Base-by-base conservation (phyloP, 2,888 invertebrate genomes). In the Drosophila glabriapex region DNA sequence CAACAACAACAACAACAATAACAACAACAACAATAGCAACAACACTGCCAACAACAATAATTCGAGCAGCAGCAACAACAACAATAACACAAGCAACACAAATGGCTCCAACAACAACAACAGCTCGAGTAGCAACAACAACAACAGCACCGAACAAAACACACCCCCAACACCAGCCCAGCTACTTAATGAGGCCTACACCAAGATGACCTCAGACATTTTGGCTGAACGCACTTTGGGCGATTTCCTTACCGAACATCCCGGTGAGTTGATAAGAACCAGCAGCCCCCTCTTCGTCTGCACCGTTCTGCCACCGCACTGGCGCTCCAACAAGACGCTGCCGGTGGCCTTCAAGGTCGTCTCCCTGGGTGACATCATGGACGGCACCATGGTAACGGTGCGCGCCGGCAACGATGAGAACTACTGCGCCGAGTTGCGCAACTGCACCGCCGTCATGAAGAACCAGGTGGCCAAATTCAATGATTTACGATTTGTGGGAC, bases 391-490 rank as follows among this genome's bases (percentile, higher is more conserved):
- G 94, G 99, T 99, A 81, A 98, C 98, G 12, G 97, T 99, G 46
- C 94, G 97, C 50, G 99, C 99, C 25, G 99, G 99, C 28, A 99
- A 99, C 94, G 99, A 99, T 91, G 99, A 99, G 94, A 99, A 99
- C 94, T 98, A 96, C 93, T 98, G 98, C 93, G 99, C 98, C 49
- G 99, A 99, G 93, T 94, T 99, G 86, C 94, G 98, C 91, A 99
- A 99, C 94, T 97, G 97, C 88, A 97, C 98, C 61, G 98, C 99
- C 39, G 96, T 98, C 91, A 98, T 99, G 97, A 99, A 99, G 95
- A 98, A 99, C 94, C 98, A 99, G 93, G 98, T 99, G 89, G 99
- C 99, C 85, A 98, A 99, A 94, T 99, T 99, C 94, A 99, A 99
- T 94, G 99, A 99, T 94, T 95, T 99, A 91, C 95, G 99, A 93